Evolutionary conservation across 2,888 invertebrate species (phyloP), one percentile per base, ranked within the genome.

Genomic region (Trachelus tabidus): DNA sequence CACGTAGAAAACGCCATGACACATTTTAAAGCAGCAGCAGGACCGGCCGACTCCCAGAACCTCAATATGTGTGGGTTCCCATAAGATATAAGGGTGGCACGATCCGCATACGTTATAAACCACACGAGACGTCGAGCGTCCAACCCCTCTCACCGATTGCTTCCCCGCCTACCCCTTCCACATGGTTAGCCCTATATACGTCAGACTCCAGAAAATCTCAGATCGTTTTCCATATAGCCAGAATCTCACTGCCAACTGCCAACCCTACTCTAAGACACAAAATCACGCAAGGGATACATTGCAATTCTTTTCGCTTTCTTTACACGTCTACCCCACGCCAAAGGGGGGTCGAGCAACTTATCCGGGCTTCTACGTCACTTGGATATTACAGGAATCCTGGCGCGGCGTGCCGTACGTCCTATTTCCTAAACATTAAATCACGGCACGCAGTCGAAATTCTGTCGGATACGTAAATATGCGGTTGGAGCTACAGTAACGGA

Each of bases 1-100:
- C 83, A 85, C 85, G 86, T 85, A 84, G 78, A 79, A 81, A 82
- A 81, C 81, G 83, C 79, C 82, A 84, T 82, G 84, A 83, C 84
- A 85, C 83, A 83, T 85, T 86, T 85, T 83, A 81, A 81, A 82
- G 81, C 34, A 77, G 79, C 40, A 78, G 74, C 75, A 73, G 74
- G 77, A 78, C 75, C 74, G 76, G 71, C 71, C 68, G 73, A 35
- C 40, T 73, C 35, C 34, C 76, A 75, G 33, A 2, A 37, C 73
- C 68, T 75, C 37, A 68, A 40, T 73, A 31, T 69, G 77, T 77
- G 77, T 80, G 77, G 69, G 76, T 69, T 77, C 75, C 79, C 75
- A 68, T 79, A 76, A 76, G 81, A 79, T 78, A 76, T 78, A 81
- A 73, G 69, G 77, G 30, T 34, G 76, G 71, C 78, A 76, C 78